Evolutionary conservation across 2,113 vertebrate genomes (phyloP), one percentile per base, ranked within the genome.

Genomic region (Scomber colias): DNA sequence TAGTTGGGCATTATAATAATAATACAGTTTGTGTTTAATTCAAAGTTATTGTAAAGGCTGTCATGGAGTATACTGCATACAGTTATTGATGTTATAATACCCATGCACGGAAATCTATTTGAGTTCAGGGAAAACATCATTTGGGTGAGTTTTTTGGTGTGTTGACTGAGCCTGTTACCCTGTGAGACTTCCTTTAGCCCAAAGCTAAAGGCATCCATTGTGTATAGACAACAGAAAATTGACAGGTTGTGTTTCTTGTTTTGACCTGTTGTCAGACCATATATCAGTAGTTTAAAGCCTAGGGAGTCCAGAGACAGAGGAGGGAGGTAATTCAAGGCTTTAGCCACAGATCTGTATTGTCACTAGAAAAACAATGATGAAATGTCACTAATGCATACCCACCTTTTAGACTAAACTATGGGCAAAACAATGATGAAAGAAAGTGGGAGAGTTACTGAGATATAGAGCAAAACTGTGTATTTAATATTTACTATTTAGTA

Each of bases 251-350:
- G 67, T 77, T 50, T 87, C 48, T 81, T 84, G 49, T 82, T 81
- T 87, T 87, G 80, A 81, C 82, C 75, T 31, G 16, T 72, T 84
- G 77, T 87, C 80, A 59, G 46, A 19, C 17, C 55, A 57, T 76
- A 60, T 67, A 78, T 88, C 81, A 84, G 55, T 64, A 17, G n/a
- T 55, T 46, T 59, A 84, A 82, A 78, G 60, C 56, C 67, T 68
- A 21, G 19, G 68, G 81, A 72, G 21, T 21, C 21, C 35, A n/a
- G 40, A 83, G 24, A 27, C 49, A 66, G 71, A 57, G 16, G 17
- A 67, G 40, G 4, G 46, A 62, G 24, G 64, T 71, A 59, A 78
- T 70, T 70, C 44, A 79, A 44, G 48, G 48, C 30, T 21, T 64
- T 61, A 71, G 46, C 35, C 67, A 67, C 35, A 63, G 49, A 77